Evolutionary conservation across 1,140 invertebrate species (phyloP).

Genomic region (Leptinotarsa lineolata): DNA sequence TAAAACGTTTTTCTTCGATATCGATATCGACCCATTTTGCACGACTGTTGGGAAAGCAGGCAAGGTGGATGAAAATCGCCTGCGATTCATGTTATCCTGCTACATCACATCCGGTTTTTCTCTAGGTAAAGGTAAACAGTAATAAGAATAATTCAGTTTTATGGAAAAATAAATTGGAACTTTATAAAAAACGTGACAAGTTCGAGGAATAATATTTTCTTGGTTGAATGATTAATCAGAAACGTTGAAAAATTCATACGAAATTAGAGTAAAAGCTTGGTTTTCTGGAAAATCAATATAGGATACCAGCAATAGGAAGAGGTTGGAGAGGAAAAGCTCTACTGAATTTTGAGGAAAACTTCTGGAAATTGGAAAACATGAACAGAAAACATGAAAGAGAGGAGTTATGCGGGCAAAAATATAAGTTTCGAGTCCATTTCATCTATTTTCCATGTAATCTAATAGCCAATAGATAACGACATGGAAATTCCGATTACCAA

Average conservation of each 20-base stretch:
- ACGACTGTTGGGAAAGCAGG: background rate
- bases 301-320: slow-evolving; percentile 24
- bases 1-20: background rate
- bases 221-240: background rate
- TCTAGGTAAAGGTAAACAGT: slow-evolving; percentile 34
- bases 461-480: too few relatives aligned
- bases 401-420: background rate
- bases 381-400: slow-evolving; percentile 24
- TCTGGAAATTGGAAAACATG: slow-evolving; percentile 31
- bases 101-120: slow-evolving; percentile 33
- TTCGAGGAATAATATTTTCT: too few relatives aligned
- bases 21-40: background rate
- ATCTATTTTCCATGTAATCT: too few relatives aligned
- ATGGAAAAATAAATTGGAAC: slow-evolving; percentile 25
- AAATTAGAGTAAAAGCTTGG: slow-evolving; percentile 32
- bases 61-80: background rate
- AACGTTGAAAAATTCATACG: background rate
- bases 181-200: background rate
- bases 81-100: slow-evolving; percentile 30
- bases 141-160: slow-evolving; percentile 7
- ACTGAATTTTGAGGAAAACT: slow-evolving; percentile 39
- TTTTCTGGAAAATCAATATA: slow-evolving; percentile 32
- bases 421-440: background rate
- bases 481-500: too few relatives aligned
- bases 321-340: background rate